Conservation (phyloP, 2,888 invertebrate species). For the Pollenia griseotomentosa region DNA sequence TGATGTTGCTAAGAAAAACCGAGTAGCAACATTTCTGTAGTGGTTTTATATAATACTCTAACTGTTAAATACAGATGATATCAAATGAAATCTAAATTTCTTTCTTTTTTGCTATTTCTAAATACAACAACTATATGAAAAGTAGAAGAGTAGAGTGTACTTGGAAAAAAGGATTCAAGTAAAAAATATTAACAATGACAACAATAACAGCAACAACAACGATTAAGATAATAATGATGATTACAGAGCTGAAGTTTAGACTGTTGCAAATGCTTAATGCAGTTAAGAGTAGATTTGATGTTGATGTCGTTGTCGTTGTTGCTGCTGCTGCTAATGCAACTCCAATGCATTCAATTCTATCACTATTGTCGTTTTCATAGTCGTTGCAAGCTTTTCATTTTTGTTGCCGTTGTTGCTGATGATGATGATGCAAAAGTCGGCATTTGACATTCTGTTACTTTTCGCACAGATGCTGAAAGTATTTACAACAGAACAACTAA, state of each 20-base stretch:
- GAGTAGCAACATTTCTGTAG: not conserved
- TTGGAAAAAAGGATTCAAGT: conserved; percentile 40
- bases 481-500: conserved; percentile 48
- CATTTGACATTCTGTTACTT: conserved; percentile 66
- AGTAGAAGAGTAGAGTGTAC: not conserved
- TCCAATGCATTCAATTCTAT: conserved; percentile 50
- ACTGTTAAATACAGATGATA: conserved; percentile 67
- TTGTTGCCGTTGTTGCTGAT: conserved; percentile 36
- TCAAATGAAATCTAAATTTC: conserved; percentile 66
- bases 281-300: conserved; percentile 23
- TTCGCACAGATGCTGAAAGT: conserved; percentile 55
- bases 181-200: conserved; percentile 45
- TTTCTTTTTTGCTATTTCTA: conserved; percentile 20
- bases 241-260: conserved; percentile 27
- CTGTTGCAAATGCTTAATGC: conserved; percentile 47
- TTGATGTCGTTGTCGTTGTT: conserved; percentile 13
- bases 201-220: not conserved
- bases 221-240: conserved; percentile 27
- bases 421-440: conserved; percentile 70
- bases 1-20: not conserved
- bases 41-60: conserved; percentile 19
- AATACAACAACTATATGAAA: conserved; percentile 22
- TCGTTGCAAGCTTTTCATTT: not conserved
- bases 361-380: conserved; percentile 38
- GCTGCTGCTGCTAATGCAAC: conserved; percentile 43